A percentile compares a stretch with the other conserved stretches of the same genome.
These are phyloP conservation scores for Calameuta filiformis DNA, from an alignment of 2,888 invertebrate species.

Conservation along the genomic window DNA sequence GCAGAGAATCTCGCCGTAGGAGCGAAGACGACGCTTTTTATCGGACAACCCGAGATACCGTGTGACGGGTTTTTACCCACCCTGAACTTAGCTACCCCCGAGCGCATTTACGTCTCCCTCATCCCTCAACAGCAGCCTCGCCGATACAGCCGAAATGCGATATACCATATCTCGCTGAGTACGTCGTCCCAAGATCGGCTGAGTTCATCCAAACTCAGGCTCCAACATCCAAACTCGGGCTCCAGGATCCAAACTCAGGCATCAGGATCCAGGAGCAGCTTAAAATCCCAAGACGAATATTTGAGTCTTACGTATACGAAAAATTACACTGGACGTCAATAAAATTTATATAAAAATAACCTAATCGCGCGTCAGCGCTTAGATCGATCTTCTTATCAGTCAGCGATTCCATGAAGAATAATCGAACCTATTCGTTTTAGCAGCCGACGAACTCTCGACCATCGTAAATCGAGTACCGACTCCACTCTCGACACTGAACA, in stretches of 20 bases:
- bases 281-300: not conserved
- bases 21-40: not conserved
- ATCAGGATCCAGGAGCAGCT: not conserved
- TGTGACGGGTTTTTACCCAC: not conserved
- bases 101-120: not conserved
- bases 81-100: not conserved
- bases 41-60: not conserved
- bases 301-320: not conserved
- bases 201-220: not conserved
- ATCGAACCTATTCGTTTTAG: conserved; percentile 26
- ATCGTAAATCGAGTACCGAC: not conserved
- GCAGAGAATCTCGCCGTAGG: not conserved
- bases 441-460: not conserved
- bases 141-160: not conserved
- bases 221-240: not conserved
- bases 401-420: conserved; percentile 20
- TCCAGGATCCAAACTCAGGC: not conserved
- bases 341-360: not conserved
- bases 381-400: conserved; percentile 12
- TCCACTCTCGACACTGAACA: not conserved
- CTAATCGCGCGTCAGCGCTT: not conserved
- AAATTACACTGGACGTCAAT: not conserved
- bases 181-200: not conserved
- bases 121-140: not conserved
- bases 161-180: not conserved